Evolutionary conservation across 2,888 invertebrate genomes (phyloP), one percentile per base, ranked within the genome.

Genomic region (Macropis europaea): DNA sequence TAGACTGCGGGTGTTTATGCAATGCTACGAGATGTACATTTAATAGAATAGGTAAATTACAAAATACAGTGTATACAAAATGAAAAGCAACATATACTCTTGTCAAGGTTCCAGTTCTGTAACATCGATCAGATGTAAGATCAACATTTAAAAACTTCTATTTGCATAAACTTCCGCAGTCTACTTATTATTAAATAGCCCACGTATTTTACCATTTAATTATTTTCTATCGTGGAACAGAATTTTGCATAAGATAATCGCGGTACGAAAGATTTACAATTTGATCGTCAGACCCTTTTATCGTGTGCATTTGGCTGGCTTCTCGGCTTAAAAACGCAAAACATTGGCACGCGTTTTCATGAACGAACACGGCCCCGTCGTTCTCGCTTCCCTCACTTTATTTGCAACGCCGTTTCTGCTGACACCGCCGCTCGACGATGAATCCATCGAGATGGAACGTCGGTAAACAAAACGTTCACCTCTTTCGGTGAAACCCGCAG

Each of bases 391-490:
- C 76, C 81, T 81, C 76, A 66, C 81, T 76, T 79, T 82, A 79
- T 82, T 82, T 70, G 82, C 79, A 77, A 78, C 81, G 82, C 67
- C 73, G 64, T 83, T 83, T 84, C 74, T 81, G 83, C 83, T 84
- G 83, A 83, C 82, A 69, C 59, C 66, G 83, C 64, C 34, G 70
- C 71, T 77, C 76, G 73, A 63, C 82, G 82, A 73, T 82, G 84
- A 84, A 82, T 82, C 79, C 83, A 81, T 83, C 81, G 84, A 77
- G 82, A 82, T 79, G 84, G 81, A 83, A 83, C 77, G 80, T 84
- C 77, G 78, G 83, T 84, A 84, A 84, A 83, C 83, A 84, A 83
- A 79, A 77, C 81, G 84, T 83, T 83, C 83, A 81, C 80, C 83
- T 83, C 82, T 83, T 80, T 77, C 77, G 63, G 53, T 62, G 73